Conservation (phyloP, 2,113 vertebrate genomes). For the Sander vitreus region DNA sequence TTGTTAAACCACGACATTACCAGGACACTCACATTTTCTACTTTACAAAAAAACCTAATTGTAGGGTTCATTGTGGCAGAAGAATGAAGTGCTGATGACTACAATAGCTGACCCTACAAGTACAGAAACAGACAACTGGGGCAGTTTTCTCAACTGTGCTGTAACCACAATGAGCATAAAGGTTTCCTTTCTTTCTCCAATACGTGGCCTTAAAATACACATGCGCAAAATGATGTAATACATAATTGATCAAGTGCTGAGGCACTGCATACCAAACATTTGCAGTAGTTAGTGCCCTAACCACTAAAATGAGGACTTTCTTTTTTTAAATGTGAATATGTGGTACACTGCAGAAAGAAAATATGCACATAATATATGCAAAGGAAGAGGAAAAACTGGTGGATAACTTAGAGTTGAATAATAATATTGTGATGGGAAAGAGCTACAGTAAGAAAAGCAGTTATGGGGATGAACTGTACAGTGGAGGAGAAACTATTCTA, state of each 20-base stretch:
- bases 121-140: constrained; percentile 12
- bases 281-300: constrained; percentile 12
- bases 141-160: neutral
- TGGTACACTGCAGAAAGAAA: constrained; percentile 1
- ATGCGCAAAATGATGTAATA: constrained; percentile 3
- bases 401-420: constrained; percentile 56
- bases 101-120: constrained; percentile 6
- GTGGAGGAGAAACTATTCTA: constrained; percentile 6
- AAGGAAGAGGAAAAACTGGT: constrained; percentile 17
- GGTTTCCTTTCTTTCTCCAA: neutral
- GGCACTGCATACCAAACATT: constrained; percentile 16
- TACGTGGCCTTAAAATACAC: neutral
- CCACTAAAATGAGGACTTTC: neutral
- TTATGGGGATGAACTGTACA: constrained; percentile 3
- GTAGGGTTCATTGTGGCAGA: neutral
- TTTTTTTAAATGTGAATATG: constrained; percentile 30
- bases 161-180: neutral
- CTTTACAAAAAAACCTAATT: neutral
- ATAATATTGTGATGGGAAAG: constrained; percentile 42
- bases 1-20: neutral
- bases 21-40: neutral
- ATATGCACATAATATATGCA: constrained; percentile 24
- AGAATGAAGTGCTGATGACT: constrained; percentile 2
- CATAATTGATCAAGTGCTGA: constrained; percentile 3
- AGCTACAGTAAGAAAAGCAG: constrained; percentile 36